Base-by-base conservation (phyloP, 2,113 vertebrate genomes). In the Talpa occidentalis region DNA sequence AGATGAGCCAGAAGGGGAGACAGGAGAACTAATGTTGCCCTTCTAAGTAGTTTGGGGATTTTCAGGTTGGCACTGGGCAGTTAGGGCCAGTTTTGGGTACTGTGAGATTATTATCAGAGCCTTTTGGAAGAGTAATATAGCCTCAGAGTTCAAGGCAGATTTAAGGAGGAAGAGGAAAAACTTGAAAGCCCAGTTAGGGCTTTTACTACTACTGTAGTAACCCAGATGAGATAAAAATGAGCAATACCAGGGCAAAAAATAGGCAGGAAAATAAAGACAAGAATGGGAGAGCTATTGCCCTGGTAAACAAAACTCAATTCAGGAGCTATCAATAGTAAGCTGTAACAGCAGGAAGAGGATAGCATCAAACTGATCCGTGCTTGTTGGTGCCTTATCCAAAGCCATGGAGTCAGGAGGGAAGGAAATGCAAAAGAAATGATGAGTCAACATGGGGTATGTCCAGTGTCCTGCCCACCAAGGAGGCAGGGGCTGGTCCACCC, bases 61-160 rank as follows among this genome's bases (percentile, higher is more conserved):
- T 84, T 49, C 22, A 42, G 21, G 22, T 64, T 64, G 10, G 60
- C 19, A 21, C 14, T 42, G 32, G 22, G 26, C 17, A 70, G 44
- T 42, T 44, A 44, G 17, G 40, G 32, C 70, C 37, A 54, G 37
- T 67, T 37, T 77, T 78, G 76, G 82, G 66, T 72, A 15, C 47
- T 52, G 19, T n/a, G 66, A 78, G 26, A 35, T n/a, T 72, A 49
- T 83, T 54, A 64, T 66, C 15, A n/a, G 64, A 83, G 70, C 14
- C 56, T 60, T 90, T 91, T 24, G 35, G 24, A 37, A 95, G n/a
- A 69, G 22, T 67, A 28, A 79, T 93, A 24, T 74, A 21, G 15
- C 11, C 3, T 11, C 5, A 30, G 42, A 40, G 15, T 66, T 49
- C 32, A 77, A 82, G 54, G 12, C 2, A 82, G 81, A 19, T 42